Evolutionary conservation across 2,113 vertebrate genomes (phyloP), one percentile per base, ranked within the genome.

Genomic region (Leptobrachium ailaonicum): DNA sequence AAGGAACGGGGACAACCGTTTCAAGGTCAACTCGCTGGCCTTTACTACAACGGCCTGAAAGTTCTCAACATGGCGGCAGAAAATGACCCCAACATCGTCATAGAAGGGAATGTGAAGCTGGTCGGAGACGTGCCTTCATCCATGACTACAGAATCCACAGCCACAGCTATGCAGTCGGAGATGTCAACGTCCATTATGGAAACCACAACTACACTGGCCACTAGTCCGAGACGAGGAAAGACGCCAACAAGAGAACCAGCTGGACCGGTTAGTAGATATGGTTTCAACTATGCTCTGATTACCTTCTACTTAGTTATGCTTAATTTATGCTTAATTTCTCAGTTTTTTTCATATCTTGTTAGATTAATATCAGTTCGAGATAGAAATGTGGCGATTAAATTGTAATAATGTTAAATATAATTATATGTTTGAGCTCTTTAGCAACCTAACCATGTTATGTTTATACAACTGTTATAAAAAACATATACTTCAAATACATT

Each of bases 21-120:
- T 93, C 98, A 99, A 94, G 98, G 98, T 85, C 98, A 99, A 90
- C 96, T 99, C 80, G 98, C 97, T 79, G 98, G 98, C 88, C 96
- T 99, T 90, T 99, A 99, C 95, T 99, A 99, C 95, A 99, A 99
- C 86, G 98, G 98, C 90, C 93, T 99, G 90, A 99, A 99, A 92
- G 97, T 99, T 89, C 95, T 99, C 93, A 99, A 98, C 93, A 99
- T 99, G 98, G 98, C 98, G 10, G 96, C 96, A 4, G 98, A 99
- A 87, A 97, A 94, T 2, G 96, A 98, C 87, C 91, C 96, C 87
- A 98, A 99, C 93, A 95, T 99, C 85, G 91, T 87, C 87, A 95
- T 98, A 89, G 94, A 98, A 86, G 98, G 97, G 84, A 99, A 97
- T 71, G 97, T 97, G 91, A 95, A 96, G 87, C 95, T 98, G 84